Base-by-base conservation (phyloP, 30 jellyfish, hydroid and myxozoan species). In the Mastigias papua region DNA sequence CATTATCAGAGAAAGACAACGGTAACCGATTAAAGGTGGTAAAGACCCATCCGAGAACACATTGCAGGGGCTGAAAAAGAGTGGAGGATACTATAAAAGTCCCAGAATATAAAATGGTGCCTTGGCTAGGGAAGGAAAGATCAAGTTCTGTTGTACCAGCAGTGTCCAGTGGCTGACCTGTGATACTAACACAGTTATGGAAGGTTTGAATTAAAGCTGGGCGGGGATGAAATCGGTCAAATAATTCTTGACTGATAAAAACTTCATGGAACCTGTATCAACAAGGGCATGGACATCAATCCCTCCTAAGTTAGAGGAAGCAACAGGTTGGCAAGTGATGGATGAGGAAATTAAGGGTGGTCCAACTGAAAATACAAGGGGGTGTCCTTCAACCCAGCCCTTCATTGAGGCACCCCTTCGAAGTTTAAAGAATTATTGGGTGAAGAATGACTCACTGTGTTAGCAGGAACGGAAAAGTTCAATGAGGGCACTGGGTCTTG, bases 231-330 rank as follows among this genome's bases (percentile, higher is more conserved):
- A 80, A 25, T n/a, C 82, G 1, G 5, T 62, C n/a, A n/a, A n/a
- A n/a, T n/a, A n/a, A n/a, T n/a, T n/a, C n/a, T n/a, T n/a, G n/a
- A n/a, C n/a, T n/a, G n/a, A n/a, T n/a, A n/a, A n/a, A n/a, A n/a
- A n/a, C n/a, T n/a, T n/a, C n/a, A n/a, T n/a, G n/a, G n/a, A n/a
- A n/a, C n/a, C n/a, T n/a, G n/a, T n/a, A n/a, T n/a, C n/a, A n/a
- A n/a, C n/a, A n/a, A n/a, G n/a, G 30, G 88, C 81, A 9, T 31
- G 70, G 84, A 62, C 81, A 23, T 35, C 35, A 22, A 80, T 46
- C 70, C 77, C 77, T 16, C 71, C 68, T 35, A 80, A 28, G 9
- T n/a, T 13, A 48, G 61, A 77, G 9, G 2, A 20, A 77, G 54
- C 21, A 28, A 57, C 20, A 23, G 88, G 77, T 30, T 50, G 88